phyloP scores from a whole-genome alignment of 2,797 vertebrate species.

The Clarias pachynema region DNA sequence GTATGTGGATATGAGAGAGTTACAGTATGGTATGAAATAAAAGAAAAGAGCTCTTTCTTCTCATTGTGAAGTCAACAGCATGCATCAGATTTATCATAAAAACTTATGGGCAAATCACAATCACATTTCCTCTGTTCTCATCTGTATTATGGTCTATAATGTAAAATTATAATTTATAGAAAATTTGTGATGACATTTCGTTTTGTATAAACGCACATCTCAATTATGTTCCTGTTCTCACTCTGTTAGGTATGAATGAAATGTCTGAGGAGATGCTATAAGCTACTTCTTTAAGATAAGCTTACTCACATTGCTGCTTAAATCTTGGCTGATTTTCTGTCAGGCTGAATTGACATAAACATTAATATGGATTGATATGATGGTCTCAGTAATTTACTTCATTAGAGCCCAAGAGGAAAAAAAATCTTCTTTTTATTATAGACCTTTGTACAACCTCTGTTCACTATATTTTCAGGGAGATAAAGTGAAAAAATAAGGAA shows the following conservation, averaged over 20 bases:
- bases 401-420: neutral
- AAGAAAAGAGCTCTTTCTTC: neutral
- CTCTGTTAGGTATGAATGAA: neutral
- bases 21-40: neutral
- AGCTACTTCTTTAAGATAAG: constrained; percentile 1
- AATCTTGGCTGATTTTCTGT: constrained; percentile 4
- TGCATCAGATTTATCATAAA: neutral
- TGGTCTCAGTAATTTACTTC: neutral
- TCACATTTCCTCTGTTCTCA: neutral
- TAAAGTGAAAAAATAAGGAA: no score
- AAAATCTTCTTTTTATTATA: no score
- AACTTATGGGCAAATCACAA: neutral
- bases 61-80: neutral
- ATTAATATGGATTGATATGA: no score
- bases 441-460: no score
- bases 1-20: neutral
- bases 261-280: neutral
- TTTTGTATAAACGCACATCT: neutral
- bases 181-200: neutral
- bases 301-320: neutral
- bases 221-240: neutral
- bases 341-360: neutral
- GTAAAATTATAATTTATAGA: neutral
- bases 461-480: no score
- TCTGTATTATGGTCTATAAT: neutral